Evolutionary conservation across 1,140 invertebrate genomes (phyloP), one percentile per base, ranked within the genome.

Genomic region (Achroia grisella): DNA sequence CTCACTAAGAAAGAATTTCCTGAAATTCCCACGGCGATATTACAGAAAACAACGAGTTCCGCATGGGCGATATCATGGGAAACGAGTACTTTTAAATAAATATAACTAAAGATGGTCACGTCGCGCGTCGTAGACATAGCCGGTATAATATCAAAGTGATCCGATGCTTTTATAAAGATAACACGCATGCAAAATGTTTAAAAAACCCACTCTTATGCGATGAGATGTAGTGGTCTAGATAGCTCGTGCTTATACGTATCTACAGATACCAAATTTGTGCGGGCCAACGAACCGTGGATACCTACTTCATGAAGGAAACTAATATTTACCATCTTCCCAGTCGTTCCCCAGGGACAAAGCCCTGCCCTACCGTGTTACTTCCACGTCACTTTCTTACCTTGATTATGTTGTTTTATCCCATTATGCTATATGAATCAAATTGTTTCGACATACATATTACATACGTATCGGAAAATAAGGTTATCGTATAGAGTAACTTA

Each of bases 281-380:
- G 58, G 72, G 73, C 81, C 77, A 73, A 71, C 59, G 75, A 78
- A 71, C 79, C 69, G 62, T 44, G n/a, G n/a, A n/a, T n/a, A 52
- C 70, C 64, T 58, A 62, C 63, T 61, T 69, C 59, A 59, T 55
- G 64, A 70, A 70, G 65, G 60, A 73, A 71, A 76, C 70, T 74
- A 79, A 81, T 81, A 83, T 84, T 84, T 79, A 65, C 69, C 62
- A 67, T 72, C 64, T 67, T 77, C 71, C 62, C 66, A 57, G 66
- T 58, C 59, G 61, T 66, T 73, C 63, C 79, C 68, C 59, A 53
- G 49, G 56, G 61, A 59, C 62, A 34, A 14, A 23, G 23, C 17
- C 63, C 62, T 67, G 69, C 66, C 69, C 61, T 59, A 61, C 52
- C 47, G 58, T 50, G 67, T 77, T 73, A 64, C 68, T 76, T 76